These are phyloP conservation scores for Eugnorisma glareosa DNA, from an alignment of 2,888 invertebrate species.

Conservation along the genomic window DNA sequence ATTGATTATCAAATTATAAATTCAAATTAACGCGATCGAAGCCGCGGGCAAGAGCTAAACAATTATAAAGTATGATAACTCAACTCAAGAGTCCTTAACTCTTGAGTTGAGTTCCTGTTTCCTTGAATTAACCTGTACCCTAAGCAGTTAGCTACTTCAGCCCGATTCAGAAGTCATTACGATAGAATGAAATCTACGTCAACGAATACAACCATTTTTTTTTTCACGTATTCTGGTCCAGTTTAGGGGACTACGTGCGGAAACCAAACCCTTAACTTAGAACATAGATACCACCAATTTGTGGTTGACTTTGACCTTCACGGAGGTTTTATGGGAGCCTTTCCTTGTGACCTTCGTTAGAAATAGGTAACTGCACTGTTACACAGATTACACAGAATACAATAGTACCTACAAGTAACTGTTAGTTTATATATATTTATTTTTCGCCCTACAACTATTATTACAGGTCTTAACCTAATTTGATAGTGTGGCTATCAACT, in stretches of 20 bases:
- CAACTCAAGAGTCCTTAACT: background rate
- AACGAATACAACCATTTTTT: no score
- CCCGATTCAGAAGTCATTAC: background rate
- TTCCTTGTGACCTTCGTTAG: conserved; percentile 20
- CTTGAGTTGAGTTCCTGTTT: no score
- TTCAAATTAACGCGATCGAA: no score
- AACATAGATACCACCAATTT: conserved; percentile 17
- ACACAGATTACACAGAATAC: background rate
- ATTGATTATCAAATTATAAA: no score
- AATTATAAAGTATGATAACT: background rate
- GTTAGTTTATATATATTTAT: background rate
- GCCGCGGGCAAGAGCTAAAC: no score
- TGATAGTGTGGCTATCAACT: background rate
- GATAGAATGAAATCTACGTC: background rate
- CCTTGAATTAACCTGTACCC: no score
- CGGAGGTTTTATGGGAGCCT: conserved; percentile 19
- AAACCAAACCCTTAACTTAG: no score
- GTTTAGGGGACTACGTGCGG: no score
- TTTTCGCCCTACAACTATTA: background rate
- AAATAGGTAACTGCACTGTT: background rate
- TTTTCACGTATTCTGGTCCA: no score
- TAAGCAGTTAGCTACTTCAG: background rate
- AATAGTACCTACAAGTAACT: background rate
- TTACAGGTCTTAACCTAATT: background rate
- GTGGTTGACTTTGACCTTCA: conserved; percentile 53